These are phyloP conservation scores for Hyppa rectilinea DNA, from an alignment of 2,888 invertebrate genomes.

Conservation along the genomic window DNA sequence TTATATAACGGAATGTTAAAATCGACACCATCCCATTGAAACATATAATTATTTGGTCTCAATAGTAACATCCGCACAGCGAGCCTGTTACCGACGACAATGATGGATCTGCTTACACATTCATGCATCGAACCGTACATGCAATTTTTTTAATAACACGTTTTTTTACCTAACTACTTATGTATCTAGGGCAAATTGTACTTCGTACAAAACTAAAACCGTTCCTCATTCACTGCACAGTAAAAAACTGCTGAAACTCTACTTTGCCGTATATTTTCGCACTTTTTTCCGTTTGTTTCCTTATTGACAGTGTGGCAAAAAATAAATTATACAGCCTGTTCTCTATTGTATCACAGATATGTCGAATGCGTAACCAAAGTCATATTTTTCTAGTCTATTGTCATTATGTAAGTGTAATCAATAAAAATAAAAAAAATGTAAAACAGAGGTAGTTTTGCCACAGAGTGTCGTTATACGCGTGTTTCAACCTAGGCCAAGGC, in stretches of 20 bases:
- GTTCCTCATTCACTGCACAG: slow-evolving; percentile 82
- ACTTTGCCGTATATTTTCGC: slow-evolving; percentile 76
- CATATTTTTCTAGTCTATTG: slow-evolving; percentile 78
- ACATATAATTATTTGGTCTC: slow-evolving; percentile 91
- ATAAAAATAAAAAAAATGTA: slow-evolving; percentile 72
- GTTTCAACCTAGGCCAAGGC: slow-evolving; percentile 90
- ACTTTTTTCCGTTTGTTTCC: slow-evolving; percentile 70
- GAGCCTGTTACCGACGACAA: slow-evolving; percentile 82
- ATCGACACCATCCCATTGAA: slow-evolving; percentile 89
- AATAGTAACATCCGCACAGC: slow-evolving; percentile 88
- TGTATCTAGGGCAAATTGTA: slow-evolving; percentile 90
- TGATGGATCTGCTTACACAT: slow-evolving; percentile 83
- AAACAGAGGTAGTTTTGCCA: slow-evolving; percentile 85
- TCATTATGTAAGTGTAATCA: slow-evolving; percentile 71
- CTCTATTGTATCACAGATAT: slow-evolving; percentile 89
- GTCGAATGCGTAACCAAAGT: slow-evolving; percentile 83
- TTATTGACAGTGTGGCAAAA: slow-evolving; percentile 85
- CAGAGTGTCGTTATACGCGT: slow-evolving; percentile 80
- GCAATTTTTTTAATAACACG: slow-evolving; percentile 84
- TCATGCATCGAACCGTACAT: slow-evolving; percentile 85
- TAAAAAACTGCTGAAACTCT: slow-evolving; percentile 81
- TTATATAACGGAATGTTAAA: slow-evolving; percentile 89
- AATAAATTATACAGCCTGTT: slow-evolving; percentile 80
- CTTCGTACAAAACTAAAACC: slow-evolving; percentile 90
- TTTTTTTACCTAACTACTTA: slow-evolving; percentile 90